Evolutionary conservation across 2,113 vertebrate genomes (phyloP).

Genomic region (Microcebus ravelobensis): DNA sequence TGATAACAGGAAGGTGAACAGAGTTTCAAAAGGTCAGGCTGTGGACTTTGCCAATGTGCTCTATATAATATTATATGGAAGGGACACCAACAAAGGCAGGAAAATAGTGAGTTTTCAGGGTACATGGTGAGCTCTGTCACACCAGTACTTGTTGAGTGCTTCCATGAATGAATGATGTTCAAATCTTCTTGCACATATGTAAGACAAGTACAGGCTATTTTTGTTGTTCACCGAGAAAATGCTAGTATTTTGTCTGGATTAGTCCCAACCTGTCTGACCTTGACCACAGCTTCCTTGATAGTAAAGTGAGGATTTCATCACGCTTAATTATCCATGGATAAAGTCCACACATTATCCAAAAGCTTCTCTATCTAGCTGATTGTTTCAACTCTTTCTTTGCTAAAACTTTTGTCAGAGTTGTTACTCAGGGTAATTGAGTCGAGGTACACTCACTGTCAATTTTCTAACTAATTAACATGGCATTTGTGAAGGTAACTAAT

Average conservation of each 20-base stretch:
- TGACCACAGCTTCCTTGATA: neutral
- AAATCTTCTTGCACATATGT: neutral
- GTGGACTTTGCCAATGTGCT: neutral
- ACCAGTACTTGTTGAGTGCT: neutral
- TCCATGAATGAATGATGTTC: neutral
- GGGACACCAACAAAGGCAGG: neutral
- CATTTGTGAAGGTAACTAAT: neutral
- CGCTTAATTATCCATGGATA: neutral
- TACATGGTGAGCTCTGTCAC: neutral
- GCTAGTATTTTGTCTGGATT: neutral
- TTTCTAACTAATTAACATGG: neutral
- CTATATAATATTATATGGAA: neutral
- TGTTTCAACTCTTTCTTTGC: conserved; percentile 7
- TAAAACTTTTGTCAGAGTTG: conserved; percentile 20
- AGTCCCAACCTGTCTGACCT: neutral
- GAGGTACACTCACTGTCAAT: neutral
- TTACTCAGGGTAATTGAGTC: neutral
- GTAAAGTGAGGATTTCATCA: neutral
- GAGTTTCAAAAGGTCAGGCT: neutral
- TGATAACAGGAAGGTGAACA: neutral
- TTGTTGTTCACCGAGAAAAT: conserved; percentile 17
- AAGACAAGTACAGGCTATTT: neutral
- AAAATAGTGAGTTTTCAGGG: neutral
- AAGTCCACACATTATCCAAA: neutral
- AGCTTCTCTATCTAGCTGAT: neutral